Base-by-base conservation (phyloP, 1,140 invertebrate species). In the Theocolax elegans region DNA sequence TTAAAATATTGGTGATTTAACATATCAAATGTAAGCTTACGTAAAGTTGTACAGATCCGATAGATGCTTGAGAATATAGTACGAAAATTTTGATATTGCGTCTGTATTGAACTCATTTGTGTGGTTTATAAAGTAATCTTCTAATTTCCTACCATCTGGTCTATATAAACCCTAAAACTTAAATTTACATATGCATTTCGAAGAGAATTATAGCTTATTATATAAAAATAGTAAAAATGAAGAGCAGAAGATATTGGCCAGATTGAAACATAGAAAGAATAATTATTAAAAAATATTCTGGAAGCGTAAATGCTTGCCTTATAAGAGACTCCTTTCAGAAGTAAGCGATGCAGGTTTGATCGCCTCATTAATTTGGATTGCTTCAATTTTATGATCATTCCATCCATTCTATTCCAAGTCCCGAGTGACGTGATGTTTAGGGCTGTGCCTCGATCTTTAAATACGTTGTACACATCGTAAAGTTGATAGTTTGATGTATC, bases 31-130 rank as follows among this genome's bases (percentile, higher is more conserved):
- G n/a, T 4, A 44, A 27, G 54, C 56, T 66, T 42, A 71, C 69
- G 23, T 53, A 35, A 71, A 66, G 46, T 71, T 71, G 12, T 51
- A 71, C 10, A 71, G 15, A n/a, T 71, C 63, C 2, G 46, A 48
- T 27, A 71, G 56, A 66, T 66, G 44, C 3, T 7, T 42, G n/a
- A 60, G 2, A 23, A 71, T 44, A 29, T 38, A n/a, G 23, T 6
- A 71, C 19, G 44, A 31, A 53, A 71, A 71, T 60, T 71, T 71
- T 4, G 31, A 42, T 7, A 27, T 31, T 8, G 17, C 69, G 31
- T 71, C 69, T 27, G n/a, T n/a, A n/a, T 23, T 60, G 1, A 40
- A 54, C 0, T 38, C 46, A 7, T 19, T 51, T 1, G 23, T 1
- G 29, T 51, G 60, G 17, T 65, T 46, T 2, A 29, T 7, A 25